These are phyloP conservation scores for Thamnaconus septentrionalis DNA, from an alignment of 2,113 vertebrate genomes.

Conservation along the genomic window DNA sequence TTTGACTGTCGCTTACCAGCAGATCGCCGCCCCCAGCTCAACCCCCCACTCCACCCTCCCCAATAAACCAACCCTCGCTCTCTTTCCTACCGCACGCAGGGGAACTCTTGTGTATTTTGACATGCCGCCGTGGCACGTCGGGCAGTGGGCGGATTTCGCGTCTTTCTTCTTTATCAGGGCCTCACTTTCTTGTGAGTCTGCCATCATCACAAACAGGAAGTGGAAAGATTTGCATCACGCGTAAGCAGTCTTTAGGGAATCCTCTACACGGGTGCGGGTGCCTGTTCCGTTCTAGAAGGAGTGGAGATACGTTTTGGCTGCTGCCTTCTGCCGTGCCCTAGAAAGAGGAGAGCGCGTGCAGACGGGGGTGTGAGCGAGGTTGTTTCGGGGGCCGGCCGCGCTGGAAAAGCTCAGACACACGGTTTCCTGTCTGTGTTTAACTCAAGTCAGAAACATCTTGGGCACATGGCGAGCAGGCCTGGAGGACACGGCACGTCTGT, in stretches of 20 bases:
- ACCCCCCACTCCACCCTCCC: background rate
- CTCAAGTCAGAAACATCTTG: slow-evolving; percentile 80
- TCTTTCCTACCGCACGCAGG: slow-evolving; percentile 14
- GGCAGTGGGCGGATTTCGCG: no score
- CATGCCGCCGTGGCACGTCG: background rate
- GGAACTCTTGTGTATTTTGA: background rate
- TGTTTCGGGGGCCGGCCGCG: slow-evolving; percentile 12
- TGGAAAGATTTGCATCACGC: slow-evolving; percentile 32
- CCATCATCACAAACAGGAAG: slow-evolving; percentile 43
- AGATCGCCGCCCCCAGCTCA: background rate
- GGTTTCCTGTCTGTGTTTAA: slow-evolving; percentile 98
- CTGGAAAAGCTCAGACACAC: slow-evolving; percentile 85
- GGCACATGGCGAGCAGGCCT: slow-evolving; percentile 78
- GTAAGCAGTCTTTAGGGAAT: slow-evolving; percentile 27
- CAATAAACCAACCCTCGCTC: no score
- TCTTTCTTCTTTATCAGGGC: no score
- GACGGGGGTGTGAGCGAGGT: background rate
- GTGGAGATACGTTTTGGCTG: slow-evolving; percentile 2
- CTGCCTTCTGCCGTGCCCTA: no score
- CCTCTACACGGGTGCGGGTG: slow-evolving; percentile 10
- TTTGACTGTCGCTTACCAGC: background rate
- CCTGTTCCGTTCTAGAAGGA: slow-evolving; percentile 1
- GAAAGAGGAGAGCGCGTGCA: background rate
- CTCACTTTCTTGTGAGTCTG: background rate
- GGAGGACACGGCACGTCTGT: slow-evolving; percentile 27